Conservation (phyloP, 2,888 invertebrate species). For the Deroplatys truncata region DNA sequence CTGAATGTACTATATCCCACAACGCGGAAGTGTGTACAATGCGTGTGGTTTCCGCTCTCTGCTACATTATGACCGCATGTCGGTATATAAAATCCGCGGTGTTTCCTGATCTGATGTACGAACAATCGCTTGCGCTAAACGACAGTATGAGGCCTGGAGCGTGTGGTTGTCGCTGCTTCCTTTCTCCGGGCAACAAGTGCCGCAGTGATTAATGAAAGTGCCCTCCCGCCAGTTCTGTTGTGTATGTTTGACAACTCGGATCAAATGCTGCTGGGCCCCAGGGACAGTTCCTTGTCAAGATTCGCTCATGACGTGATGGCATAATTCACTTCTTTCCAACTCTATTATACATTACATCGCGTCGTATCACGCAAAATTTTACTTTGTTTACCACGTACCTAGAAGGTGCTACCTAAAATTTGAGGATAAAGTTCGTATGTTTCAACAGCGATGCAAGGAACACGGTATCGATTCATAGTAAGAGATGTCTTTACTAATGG, state of each 20-base stretch:
- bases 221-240: not conserved
- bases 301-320: not conserved
- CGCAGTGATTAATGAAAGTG: not conserved
- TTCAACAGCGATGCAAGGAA: too few relatives aligned
- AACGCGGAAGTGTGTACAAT: not conserved
- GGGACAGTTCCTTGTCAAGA: not conserved
- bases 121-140: not conserved
- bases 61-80: not conserved
- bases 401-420: too few relatives aligned
- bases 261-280: not conserved
- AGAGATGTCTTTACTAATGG: too few relatives aligned
- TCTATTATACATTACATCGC: not conserved
- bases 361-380: not conserved
- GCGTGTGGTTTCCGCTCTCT: not conserved
- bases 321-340: not conserved
- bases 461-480: too few relatives aligned
- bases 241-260: not conserved
- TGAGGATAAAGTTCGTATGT: too few relatives aligned
- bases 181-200: not conserved
- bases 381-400: too few relatives aligned
- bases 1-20: too few relatives aligned
- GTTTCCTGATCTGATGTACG: not conserved
- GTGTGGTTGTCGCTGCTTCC: not conserved
- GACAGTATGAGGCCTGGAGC: not conserved
- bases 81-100: not conserved